A percentile compares a stretch with the other conserved stretches of the same genome.
These are phyloP conservation scores for Agrilus planipennis DNA, from an alignment of 1,140 invertebrate genomes.

Conservation along the genomic window DNA sequence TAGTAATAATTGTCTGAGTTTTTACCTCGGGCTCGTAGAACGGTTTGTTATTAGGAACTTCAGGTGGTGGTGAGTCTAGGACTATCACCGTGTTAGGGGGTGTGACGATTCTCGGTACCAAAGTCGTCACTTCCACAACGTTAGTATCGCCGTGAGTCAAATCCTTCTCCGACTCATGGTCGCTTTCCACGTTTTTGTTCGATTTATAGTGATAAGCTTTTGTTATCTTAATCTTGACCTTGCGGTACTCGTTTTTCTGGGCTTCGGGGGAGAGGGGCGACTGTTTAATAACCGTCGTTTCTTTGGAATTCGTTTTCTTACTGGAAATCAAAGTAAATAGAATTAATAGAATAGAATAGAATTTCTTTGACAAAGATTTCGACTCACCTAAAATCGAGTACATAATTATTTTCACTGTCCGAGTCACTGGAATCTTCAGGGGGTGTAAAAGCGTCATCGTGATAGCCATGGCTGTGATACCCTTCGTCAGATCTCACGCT, in stretches of 20 bases:
- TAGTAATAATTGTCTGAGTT: constrained; percentile 38
- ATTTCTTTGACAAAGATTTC: background rate
- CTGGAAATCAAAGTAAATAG: constrained; percentile 19
- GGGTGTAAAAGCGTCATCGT: constrained; percentile 76
- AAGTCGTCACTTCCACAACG: constrained; percentile 28
- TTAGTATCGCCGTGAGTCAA: constrained; percentile 26
- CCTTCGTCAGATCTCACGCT: constrained; percentile 83
- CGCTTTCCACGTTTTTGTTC: constrained; percentile 42
- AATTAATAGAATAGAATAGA: constrained; percentile 8
- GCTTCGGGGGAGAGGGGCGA: constrained; percentile 34
- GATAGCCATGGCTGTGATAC: constrained; percentile 83
- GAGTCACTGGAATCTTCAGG: constrained; percentile 84
- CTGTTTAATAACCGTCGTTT: constrained; percentile 41
- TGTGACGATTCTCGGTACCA: constrained; percentile 37
- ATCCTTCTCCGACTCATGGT: constrained; percentile 40
- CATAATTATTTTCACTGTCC: constrained; percentile 82
- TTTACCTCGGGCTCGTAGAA: constrained; percentile 50
- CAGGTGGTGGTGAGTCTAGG: constrained; percentile 44
- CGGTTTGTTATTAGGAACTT: constrained; percentile 47
- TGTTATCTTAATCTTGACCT: constrained; percentile 88
- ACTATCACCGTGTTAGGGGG: constrained; percentile 54
- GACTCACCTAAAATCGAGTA: constrained; percentile 67
- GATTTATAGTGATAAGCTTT: constrained; percentile 67
- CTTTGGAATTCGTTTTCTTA: constrained; percentile 52
- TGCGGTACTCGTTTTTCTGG: constrained; percentile 78